Base-by-base conservation (phyloP, 2,888 invertebrate genomes). In the Hoplodrina blanda region DNA sequence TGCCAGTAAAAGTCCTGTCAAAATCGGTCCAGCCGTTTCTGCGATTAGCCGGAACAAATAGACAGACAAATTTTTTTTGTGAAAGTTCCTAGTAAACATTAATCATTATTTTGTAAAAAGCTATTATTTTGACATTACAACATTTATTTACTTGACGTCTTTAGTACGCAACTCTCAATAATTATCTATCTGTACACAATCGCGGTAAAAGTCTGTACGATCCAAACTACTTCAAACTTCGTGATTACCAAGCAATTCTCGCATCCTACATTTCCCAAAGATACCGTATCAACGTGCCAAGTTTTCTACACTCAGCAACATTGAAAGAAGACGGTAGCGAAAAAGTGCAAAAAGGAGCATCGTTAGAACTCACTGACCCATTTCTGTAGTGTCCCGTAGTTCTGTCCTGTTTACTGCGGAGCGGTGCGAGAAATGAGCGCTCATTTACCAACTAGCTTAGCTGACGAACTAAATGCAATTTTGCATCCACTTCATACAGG, bases 301-400 rank as follows among this genome's bases (percentile, higher is more conserved):
- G 66, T 76, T 82, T 85, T 84, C 73, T 69, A 68, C 50, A 65
- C 70, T 81, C 74, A 54, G 63, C 54, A 78, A 50, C 55, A 62
- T 69, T 68, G 77, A 69, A 79, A 82, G 80, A 78, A 82, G 81
- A 78, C 71, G 83, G 72, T 76, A 72, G 83, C 74, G 81, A 88
- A 90, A 89, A 88, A 85, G 81, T 81, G 88, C 83, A 91, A 91
- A 90, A 91, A 90, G 84, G 88, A 87, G 87, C 87, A 85, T 91
- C 92, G 89, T 91, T 88, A 90, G 85, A 89, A 85, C 83, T 83
- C 85, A 78, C 88, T 91, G 93, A 92, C 93, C 93, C 82, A 91
- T 90, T 91, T 92, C 82, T 84, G 77, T 70, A 80, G 68, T 74
- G 78, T 81, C 76, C 81, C 83, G 62, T 55, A 69, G 61, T 65